Conservation (phyloP, 2,113 vertebrate species). For the Anarrhichthys ocellatus region DNA sequence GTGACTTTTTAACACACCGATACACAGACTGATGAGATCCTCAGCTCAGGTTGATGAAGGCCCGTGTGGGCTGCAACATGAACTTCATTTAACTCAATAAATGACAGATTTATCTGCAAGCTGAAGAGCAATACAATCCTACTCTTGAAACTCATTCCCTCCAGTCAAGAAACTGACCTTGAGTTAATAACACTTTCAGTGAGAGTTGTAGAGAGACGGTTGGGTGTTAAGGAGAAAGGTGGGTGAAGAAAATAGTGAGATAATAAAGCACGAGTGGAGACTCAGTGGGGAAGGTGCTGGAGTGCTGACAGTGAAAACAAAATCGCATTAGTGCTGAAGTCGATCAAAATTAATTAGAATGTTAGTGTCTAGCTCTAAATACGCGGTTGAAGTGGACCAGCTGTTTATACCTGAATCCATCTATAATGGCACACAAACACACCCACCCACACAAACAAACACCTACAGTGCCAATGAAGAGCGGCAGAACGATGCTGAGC, state of each 20-base stretch:
- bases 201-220: conserved; percentile 4
- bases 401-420: conserved; percentile 64
- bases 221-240: neutral
- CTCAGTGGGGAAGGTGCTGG: conserved; percentile 4
- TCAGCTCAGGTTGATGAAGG: conserved; percentile 36
- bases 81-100: conserved; percentile 54
- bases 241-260: conserved; percentile 1
- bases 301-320: conserved; percentile 12
- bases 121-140: conserved; percentile 22
- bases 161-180: conserved; percentile 24
- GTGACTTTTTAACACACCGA: conserved; percentile 32
- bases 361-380: conserved; percentile 49
- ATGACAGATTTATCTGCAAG: conserved; percentile 35
- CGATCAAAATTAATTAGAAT: conserved; percentile 61
- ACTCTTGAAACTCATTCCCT: conserved; percentile 44
- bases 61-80: conserved; percentile 47
- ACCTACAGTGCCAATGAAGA: conserved; percentile 19
- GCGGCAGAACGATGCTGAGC: conserved; percentile 38
- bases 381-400: conserved; percentile 53
- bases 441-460: conserved; percentile 46
- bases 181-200: conserved; percentile 24
- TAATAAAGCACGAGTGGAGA: neutral
- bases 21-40: conserved; percentile 34
- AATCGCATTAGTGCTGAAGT: conserved; percentile 34
- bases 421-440: conserved; percentile 22